Base-by-base conservation (phyloP, 1,140 invertebrate species). In the Andricus grossulariae region DNA sequence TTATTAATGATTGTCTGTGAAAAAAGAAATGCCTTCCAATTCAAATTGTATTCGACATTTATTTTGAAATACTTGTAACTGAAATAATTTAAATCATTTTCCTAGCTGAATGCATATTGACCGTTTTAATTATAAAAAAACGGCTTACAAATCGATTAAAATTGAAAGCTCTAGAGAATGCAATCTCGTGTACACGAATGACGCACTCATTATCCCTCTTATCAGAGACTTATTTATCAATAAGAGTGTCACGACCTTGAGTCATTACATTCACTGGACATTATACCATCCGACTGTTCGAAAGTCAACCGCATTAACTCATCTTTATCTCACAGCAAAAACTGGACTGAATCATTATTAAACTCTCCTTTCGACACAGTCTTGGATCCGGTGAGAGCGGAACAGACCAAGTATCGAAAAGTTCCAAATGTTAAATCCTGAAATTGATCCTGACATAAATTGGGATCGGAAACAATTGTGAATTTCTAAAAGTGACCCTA, bases 171-270 rank as follows among this genome's bases (percentile, higher is more conserved):
- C 25, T 32, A 32, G 2, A 32, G 4, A 3, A 32, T 45, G 39
- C 10, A 7, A 55, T 55, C 19, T 11, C 54, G 11, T 19, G 16
- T 55, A 19, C 54, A 55, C 10, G 19, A 55, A 6, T 60, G 57
- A 60, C 57, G 57, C 57, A 60, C 57, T 60, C 57, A 21, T 60
- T 60, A 66, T 39, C 25, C 60, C 39, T 39, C 25, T 66, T 66
- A 66, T 66, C 60, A n/a, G 25, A 66, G 15, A 45, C 15, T 39
- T 66, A 25, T 66, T 66, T 66, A 66, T 66, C 60, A 39, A 15
- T 39, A 66, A 66, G 16, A 66, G 19, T 66, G 60, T 66, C 60
- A 45, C 15, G 32, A 45, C 60, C 60, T 39, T 39, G 25, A 45
- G 39, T 45, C 21, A 25, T 60, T 25, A 45, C 39, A 45, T 11